Evolutionary conservation across 2,888 invertebrate species (phyloP), one percentile per base, ranked within the genome.

Genomic region (Tuta absoluta): DNA sequence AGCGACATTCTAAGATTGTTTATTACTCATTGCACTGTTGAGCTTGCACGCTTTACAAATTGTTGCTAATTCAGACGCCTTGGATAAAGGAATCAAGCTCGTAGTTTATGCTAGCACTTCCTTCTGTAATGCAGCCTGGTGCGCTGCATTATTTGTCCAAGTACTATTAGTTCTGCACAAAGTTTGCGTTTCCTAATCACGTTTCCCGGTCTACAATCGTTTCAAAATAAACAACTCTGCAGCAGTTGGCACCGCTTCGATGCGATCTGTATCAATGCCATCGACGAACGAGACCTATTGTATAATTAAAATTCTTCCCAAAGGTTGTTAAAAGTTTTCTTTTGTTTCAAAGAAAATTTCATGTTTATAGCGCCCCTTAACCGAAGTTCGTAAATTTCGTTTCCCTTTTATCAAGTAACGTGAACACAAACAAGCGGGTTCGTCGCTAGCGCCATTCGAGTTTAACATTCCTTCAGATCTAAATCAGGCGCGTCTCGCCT

Each of bases 1-100:
- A 69, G 71, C 69, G 69, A 71, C 69, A 69, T 65, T 68, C 69
- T 68, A 61, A 56, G 61, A 67, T 67, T 69, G 68, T 73, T 74
- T 71, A 69, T 68, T 65, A 65, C 68, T 69, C 69, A 72, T 70
- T 71, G 68, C 68, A 56, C 56, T 68, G 67, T 69, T 68, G 66
- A 68, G 68, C 66, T 53, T 64, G 37, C 61, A 65, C 68, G 66
- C 66, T 64, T 53, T 65, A 61, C 64, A 49, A n/a, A 66, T 51
- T 61, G 61, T 48, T 62, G 65, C 66, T 68, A 66, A 65, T 68
- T 67, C 59, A 62, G 62, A 45, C 66, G 62, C 51, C 64, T 59
- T 65, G 65, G 38, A 66, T 62, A 60, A 38, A 58, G 64, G 51
- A 64, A 66, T 66, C 66, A 56, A 62, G 56, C 63, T 41, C 51